Percentiles rank a stretch among this genome's conserved stretches.
phyloP scores from a whole-genome alignment of 2,113 vertebrate species.

The Sardina pilchardus region DNA sequence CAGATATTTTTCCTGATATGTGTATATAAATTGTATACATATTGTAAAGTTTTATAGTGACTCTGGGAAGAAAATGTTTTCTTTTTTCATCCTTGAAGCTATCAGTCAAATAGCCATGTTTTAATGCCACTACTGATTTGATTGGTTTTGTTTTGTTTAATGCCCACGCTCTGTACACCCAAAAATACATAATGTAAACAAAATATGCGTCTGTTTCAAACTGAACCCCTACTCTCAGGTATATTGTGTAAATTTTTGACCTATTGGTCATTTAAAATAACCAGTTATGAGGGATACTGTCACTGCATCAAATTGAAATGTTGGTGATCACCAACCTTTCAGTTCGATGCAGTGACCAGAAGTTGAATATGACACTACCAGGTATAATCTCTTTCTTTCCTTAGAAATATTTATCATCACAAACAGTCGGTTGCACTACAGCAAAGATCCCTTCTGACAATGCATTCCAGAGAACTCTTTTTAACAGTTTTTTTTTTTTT shows the following conservation, averaged over 20 bases:
- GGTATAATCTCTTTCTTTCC: not conserved
- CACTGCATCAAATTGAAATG: too few relatives aligned
- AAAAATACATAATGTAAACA: not conserved
- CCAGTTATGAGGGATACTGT: not conserved
- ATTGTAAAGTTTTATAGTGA: conserved; percentile 64
- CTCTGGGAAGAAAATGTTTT: conserved; percentile 34
- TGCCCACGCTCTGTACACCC: not conserved
- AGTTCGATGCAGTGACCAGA: not conserved
- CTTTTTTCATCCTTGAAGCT: conserved; percentile 14
- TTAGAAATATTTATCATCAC: not conserved
- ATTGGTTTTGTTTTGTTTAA: not conserved
- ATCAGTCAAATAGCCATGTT: conserved; percentile 12
- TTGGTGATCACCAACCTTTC: not conserved
- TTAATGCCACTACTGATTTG: not conserved
- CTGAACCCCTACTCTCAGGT: not conserved
- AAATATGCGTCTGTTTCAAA: not conserved
- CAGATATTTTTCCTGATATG: conserved; percentile 48
- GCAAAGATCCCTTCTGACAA: not conserved
- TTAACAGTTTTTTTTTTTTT: too few relatives aligned
- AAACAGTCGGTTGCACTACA: too few relatives aligned
- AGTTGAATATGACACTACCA: not conserved
- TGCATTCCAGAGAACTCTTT: too few relatives aligned
- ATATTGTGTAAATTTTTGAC: not conserved
- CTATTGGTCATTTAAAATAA: not conserved
- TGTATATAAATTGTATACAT: conserved; percentile 64